phyloP scores from a whole-genome alignment of 2,113 vertebrate genomes.

The Hippocampus abdominalis region DNA sequence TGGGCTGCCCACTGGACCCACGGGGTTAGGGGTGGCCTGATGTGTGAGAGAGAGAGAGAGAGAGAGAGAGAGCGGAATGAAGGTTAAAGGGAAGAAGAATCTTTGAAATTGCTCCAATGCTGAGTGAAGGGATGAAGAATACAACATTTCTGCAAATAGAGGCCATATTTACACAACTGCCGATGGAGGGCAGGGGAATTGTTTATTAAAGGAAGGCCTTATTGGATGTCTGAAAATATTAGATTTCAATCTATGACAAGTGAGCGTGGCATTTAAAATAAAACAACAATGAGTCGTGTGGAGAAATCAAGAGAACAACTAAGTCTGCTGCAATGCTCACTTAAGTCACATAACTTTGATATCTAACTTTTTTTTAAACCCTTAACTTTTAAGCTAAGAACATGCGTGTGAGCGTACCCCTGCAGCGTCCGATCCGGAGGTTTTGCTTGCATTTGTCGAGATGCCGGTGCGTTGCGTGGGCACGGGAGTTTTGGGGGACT shows the following conservation, averaged over 20 bases:
- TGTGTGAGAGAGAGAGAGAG: constrained; percentile 40
- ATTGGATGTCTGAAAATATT: no score
- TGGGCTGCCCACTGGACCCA: constrained; percentile 85
- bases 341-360: no score
- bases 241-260: no score
- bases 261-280: no score
- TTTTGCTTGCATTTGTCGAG: constrained; percentile 79
- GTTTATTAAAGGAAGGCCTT: no score
- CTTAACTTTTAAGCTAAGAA: background rate
- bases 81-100: background rate
- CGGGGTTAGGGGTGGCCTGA: constrained; percentile 74
- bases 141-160: no score
- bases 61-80: constrained; percentile 3
- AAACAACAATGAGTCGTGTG: no score
- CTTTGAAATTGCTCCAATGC: background rate
- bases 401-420: constrained; percentile 69
- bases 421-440: constrained; percentile 71
- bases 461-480: constrained; percentile 71
- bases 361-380: background rate
- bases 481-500: constrained; percentile 80
- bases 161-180: no score
- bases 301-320: no score
- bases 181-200: no score
- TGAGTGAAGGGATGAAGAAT: no score
- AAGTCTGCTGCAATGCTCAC: no score